A percentile compares a stretch with the other conserved stretches of the same genome.
phyloP scores from a whole-genome alignment of 1,140 invertebrate genomes.

The Drosophila simulans region DNA sequence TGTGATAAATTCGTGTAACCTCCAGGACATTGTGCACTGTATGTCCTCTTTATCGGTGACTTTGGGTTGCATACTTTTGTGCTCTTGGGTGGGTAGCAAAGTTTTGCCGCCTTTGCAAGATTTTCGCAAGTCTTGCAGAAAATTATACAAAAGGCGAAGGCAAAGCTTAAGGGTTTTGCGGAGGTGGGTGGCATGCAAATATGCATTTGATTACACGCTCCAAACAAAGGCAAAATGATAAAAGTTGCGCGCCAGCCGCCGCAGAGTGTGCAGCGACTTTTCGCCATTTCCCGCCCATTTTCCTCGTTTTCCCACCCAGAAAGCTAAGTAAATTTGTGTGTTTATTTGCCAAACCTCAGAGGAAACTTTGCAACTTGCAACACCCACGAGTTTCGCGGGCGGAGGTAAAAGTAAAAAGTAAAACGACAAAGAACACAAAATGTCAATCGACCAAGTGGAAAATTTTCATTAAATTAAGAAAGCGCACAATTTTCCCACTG shows the following conservation, averaged over 20 bases:
- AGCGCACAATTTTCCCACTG: slow-evolving; percentile 75
- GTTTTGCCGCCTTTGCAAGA: slow-evolving; percentile 78
- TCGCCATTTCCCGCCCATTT: slow-evolving; percentile 48
- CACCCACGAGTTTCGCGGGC: slow-evolving; percentile 23
- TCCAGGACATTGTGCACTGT: slow-evolving; percentile 7
- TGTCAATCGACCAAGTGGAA: slow-evolving; percentile 84
- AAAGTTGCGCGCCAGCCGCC: slow-evolving; percentile 62
- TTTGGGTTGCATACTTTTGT: slow-evolving; percentile 63
- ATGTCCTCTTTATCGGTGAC: slow-evolving; percentile 47
- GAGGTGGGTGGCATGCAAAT: slow-evolving; percentile 71
- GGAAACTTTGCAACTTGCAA: slow-evolving; percentile 52
- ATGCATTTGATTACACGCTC: slow-evolving; percentile 81
- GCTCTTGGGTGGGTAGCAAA: slow-evolving; percentile 41
- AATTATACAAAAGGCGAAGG: slow-evolving; percentile 74
- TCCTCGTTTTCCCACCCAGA: slow-evolving; percentile 9
- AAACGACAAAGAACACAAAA: slow-evolving; percentile 69
- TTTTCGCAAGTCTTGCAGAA: slow-evolving; percentile 80
- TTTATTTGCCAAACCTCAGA: slow-evolving; percentile 75
- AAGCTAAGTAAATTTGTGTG: slow-evolving; percentile 81
- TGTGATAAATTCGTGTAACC: background rate
- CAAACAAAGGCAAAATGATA: slow-evolving; percentile 79
- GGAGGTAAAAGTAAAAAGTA: slow-evolving; percentile 13
- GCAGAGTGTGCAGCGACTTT: slow-evolving; percentile 68
- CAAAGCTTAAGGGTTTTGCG: slow-evolving; percentile 23
- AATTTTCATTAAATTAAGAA: slow-evolving; percentile 84